These are phyloP conservation scores for Suricata suricatta DNA, from an alignment of 2,113 vertebrate genomes.

Conservation along the genomic window DNA sequence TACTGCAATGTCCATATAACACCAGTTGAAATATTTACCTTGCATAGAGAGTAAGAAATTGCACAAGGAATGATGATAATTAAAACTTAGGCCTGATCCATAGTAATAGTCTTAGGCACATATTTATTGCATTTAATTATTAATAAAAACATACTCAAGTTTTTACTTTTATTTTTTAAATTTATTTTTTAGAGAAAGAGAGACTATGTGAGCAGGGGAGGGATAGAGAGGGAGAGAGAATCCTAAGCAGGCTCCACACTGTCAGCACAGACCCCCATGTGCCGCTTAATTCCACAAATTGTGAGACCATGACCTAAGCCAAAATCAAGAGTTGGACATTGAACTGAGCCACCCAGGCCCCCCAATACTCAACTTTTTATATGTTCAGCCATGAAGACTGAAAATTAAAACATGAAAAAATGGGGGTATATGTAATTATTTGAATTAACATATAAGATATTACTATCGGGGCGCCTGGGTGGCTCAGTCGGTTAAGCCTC, in stretches of 20 bases:
- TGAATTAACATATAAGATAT: neutral
- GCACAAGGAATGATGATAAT: neutral
- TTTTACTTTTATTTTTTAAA: neutral
- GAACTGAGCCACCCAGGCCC: too few relatives aligned
- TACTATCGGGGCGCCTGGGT: too few relatives aligned
- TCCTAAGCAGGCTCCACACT: too few relatives aligned
- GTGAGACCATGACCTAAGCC: too few relatives aligned
- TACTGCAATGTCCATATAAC: neutral
- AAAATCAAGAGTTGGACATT: too few relatives aligned
- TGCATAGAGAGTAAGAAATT: neutral
- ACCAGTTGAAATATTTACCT: neutral
- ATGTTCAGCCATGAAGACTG: neutral
- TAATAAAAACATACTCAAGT: neutral
- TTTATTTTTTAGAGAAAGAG: too few relatives aligned
- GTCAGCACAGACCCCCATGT: too few relatives aligned
- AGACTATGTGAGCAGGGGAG: too few relatives aligned
- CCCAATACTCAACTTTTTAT: neutral
- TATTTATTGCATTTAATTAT: neutral
- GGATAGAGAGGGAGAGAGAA: too few relatives aligned
- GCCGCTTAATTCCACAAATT: too few relatives aligned
- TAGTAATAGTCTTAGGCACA: neutral
- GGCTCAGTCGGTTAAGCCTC: too few relatives aligned
- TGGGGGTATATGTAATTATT: neutral
- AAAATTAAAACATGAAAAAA: neutral
- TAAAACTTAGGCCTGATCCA: neutral